Evolutionary conservation across 2,888 invertebrate genomes (phyloP).

Genomic region (Palloptera scutellata): DNA sequence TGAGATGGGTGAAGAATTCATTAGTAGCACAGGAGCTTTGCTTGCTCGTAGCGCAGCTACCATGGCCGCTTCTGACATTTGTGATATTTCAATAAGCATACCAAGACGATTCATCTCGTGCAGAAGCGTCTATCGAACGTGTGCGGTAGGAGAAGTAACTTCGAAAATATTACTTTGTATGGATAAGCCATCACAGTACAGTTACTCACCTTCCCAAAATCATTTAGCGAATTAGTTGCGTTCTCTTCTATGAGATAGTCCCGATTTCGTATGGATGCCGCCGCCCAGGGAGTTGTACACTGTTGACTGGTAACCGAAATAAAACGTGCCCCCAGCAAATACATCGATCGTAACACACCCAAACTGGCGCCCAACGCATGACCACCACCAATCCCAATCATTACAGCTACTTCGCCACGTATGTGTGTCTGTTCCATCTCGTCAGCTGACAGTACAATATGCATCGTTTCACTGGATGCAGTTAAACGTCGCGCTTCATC

Average conservation of each 20-base stretch:
- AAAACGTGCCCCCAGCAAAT: conserved; percentile 72
- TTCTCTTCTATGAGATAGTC: conserved; percentile 61
- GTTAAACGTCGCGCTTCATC: conserved; percentile 72
- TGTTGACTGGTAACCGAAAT: conserved; percentile 72
- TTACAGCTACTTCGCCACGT: conserved; percentile 69
- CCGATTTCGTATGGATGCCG: conserved; percentile 57
- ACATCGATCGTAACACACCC: conserved; percentile 72
- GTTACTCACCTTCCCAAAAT: conserved; percentile 62
- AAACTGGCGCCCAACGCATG: conserved; percentile 74
- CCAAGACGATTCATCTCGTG: conserved; percentile 75
- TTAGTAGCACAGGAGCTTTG: conserved; percentile 72
- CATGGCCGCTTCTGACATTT: conserved; percentile 73
- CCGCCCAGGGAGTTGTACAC: conserved; percentile 74
- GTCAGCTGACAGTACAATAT: conserved; percentile 67
- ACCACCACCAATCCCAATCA: conserved; percentile 73
- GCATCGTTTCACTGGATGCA: conserved; percentile 66
- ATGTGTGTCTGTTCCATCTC: conserved; percentile 71
- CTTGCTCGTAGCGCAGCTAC: conserved; percentile 69
- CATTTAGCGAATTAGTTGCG: conserved; percentile 60
- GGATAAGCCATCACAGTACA: background rate
- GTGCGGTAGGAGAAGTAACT: conserved; percentile 2
- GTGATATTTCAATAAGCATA: conserved; percentile 74
- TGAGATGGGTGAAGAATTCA: conserved; percentile 72
- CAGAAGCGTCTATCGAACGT: conserved; percentile 67
- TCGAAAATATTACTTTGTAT: background rate